These are phyloP conservation scores for Phrynosoma blainvillii DNA, from an alignment of 2,113 vertebrate genomes.

Conservation along the genomic window DNA sequence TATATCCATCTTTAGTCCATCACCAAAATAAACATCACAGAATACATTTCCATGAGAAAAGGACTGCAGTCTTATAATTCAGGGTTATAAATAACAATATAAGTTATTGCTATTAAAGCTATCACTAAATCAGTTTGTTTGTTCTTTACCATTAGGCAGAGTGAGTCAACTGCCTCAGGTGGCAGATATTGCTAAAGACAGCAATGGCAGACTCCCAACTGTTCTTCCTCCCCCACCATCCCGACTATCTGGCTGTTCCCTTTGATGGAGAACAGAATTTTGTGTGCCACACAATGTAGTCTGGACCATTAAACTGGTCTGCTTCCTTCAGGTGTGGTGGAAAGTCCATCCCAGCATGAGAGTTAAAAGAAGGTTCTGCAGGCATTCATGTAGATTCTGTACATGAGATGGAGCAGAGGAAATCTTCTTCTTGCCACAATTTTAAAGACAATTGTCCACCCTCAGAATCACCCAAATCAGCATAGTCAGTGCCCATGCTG, in stretches of 20 bases:
- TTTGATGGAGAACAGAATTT: neutral
- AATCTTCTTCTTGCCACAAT: no score
- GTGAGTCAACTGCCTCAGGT: neutral
- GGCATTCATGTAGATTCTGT: no score
- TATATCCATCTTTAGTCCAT: neutral
- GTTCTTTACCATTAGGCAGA: neutral
- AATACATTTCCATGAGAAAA: neutral
- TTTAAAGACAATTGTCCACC: no score
- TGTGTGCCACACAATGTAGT: neutral
- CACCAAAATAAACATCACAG: neutral
- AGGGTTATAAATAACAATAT: neutral
- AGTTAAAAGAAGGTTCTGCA: no score
- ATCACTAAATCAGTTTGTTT: neutral
- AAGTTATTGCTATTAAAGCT: neutral
- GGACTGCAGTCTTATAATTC: neutral
- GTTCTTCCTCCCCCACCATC: neutral
- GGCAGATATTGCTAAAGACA: neutral
- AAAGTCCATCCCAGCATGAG: no score
- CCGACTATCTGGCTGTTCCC: neutral
- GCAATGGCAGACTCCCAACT: neutral
- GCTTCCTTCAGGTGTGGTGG: no score
- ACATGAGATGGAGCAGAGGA: no score
- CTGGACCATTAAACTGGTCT: neutral
- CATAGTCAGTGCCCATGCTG: no score
- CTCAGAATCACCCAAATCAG: no score